A percentile compares a stretch with the other conserved stretches of the same genome.
phyloP scores from a whole-genome alignment of 2,888 invertebrate genomes.

The Clivina fossor region DNA sequence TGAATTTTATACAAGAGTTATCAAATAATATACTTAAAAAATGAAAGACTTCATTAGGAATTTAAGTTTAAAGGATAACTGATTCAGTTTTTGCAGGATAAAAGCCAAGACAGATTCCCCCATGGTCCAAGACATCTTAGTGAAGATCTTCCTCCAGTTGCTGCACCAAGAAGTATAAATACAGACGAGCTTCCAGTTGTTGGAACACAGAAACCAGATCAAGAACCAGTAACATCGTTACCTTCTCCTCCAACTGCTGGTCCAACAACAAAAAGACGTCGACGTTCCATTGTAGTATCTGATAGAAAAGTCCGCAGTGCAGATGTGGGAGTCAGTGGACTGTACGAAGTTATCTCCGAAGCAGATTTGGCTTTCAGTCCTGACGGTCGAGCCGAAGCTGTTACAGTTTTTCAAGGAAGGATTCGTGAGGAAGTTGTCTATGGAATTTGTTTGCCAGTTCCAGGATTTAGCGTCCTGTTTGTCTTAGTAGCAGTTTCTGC shows the following conservation, averaged over 20 bases:
- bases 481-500: constrained; percentile 85
- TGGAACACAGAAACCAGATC: constrained; percentile 18
- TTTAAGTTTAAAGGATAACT: background rate
- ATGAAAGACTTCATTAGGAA: background rate
- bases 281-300: constrained; percentile 65
- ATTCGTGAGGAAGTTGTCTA: constrained; percentile 89
- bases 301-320: constrained; percentile 78
- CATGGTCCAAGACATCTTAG: constrained; percentile 75
- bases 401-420: constrained; percentile 84
- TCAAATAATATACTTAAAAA: too few relatives aligned
- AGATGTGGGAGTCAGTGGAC: constrained; percentile 85
- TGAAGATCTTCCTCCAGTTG: constrained; percentile 59
- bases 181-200: constrained; percentile 14
- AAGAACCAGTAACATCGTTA: constrained; percentile 1
- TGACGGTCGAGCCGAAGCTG: constrained; percentile 75
- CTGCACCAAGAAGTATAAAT: constrained; percentile 56
- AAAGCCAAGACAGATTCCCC: constrained; percentile 67
- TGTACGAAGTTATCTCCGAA: constrained; percentile 89
- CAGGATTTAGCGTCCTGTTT: constrained; percentile 86
- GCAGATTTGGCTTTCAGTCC: constrained; percentile 90
- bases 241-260: constrained; percentile 5
- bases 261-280: constrained; percentile 56
- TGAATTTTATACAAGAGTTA: too few relatives aligned
- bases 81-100: constrained; percentile 47
- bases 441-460: constrained; percentile 87